A percentile compares a stretch with the other conserved stretches of the same genome.
phyloP scores from a whole-genome alignment of 1,140 invertebrate species.

The Trichonephila clavipes region DNA sequence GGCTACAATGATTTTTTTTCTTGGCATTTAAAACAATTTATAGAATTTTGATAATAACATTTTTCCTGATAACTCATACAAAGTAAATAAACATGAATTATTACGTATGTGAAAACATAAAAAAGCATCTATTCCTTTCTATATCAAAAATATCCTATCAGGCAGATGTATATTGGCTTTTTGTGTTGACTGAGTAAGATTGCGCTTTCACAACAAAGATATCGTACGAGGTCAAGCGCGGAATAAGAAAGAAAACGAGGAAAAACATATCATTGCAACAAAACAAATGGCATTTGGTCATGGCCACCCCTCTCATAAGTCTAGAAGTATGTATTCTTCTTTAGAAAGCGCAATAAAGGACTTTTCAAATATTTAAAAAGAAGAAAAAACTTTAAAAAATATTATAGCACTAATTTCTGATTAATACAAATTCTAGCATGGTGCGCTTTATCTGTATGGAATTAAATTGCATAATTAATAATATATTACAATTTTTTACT shows the following conservation, averaged over 20 bases:
- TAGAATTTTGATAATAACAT: background rate
- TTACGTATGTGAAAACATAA: background rate
- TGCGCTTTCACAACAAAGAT: background rate
- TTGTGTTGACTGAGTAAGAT: background rate
- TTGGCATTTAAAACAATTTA: background rate
- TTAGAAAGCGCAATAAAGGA: too few relatives aligned
- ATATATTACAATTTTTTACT: too few relatives aligned
- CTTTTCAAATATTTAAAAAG: too few relatives aligned
- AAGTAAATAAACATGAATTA: background rate
- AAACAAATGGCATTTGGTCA: background rate
- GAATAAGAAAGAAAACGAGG: background rate
- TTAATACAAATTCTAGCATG: too few relatives aligned
- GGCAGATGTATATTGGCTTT: background rate
- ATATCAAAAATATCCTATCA: background rate
- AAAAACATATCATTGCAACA: background rate
- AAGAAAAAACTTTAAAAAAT: too few relatives aligned
- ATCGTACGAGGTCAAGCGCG: background rate
- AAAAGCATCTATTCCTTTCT: background rate
- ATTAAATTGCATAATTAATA: too few relatives aligned
- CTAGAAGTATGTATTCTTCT: background rate
- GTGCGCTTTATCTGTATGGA: too few relatives aligned
- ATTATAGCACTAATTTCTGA: too few relatives aligned
- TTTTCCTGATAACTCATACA: background rate
- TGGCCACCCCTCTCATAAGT: background rate
- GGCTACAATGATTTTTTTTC: background rate